phyloP scores from a whole-genome alignment of 2,113 vertebrate genomes.

The Ovibos moschatus region DNA sequence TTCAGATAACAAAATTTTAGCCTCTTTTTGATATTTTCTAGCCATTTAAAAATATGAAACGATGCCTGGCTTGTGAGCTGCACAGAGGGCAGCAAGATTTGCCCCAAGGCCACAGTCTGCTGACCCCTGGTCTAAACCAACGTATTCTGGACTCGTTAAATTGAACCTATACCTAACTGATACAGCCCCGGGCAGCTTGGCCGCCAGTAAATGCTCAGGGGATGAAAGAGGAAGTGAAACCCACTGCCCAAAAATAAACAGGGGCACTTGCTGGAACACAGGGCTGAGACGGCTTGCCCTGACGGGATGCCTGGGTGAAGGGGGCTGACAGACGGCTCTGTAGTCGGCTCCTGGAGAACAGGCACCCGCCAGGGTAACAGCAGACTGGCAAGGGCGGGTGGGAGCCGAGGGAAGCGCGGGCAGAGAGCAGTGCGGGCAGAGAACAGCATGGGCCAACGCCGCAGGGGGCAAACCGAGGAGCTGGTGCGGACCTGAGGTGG shows the following conservation, averaged over 20 bases:
- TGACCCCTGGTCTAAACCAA: neutral
- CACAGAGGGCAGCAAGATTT: neutral
- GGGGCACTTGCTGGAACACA: neutral
- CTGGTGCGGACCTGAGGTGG: neutral
- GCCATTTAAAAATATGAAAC: neutral
- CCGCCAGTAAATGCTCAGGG: neutral
- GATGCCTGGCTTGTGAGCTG: neutral
- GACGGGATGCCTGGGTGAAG: neutral
- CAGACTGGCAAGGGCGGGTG: neutral
- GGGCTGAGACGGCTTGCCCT: neutral
- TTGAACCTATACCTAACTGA: neutral
- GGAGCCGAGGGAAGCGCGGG: neutral
- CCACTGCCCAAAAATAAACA: neutral
- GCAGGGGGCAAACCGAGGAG: neutral
- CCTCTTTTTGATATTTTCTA: neutral
- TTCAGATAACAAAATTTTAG: neutral
- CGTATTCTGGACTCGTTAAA: neutral
- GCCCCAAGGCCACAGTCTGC: neutral
- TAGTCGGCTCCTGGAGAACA: neutral
- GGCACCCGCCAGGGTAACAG: neutral
- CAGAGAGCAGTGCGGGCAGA: neutral
- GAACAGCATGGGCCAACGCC: neutral
- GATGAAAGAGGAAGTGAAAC: neutral
- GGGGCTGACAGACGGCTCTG: neutral
- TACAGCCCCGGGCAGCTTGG: neutral